Evolutionary conservation across 2,888 invertebrate species (phyloP), one percentile per base, ranked within the genome.

Genomic region (Eilema caniola): DNA sequence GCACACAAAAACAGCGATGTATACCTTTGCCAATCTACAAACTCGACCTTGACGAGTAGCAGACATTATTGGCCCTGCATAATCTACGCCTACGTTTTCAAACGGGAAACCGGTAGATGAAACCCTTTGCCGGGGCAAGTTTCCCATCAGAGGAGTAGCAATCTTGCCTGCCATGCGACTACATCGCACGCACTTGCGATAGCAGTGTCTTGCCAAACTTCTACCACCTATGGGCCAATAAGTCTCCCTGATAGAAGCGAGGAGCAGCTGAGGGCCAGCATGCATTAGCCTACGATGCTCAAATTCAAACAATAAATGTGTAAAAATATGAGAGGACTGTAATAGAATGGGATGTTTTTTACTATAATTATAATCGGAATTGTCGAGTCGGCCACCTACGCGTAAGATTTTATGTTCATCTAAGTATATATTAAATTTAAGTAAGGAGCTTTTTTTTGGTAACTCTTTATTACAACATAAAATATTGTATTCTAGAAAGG

Each of bases 161-260:
- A 57, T 57, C 11, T 57, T 57, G 11, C 57, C 57, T 57, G 57
- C n/a, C 57, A 57, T 57, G 3, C 57, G 25, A 28, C 25, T 60
- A 20, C 60, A 60, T 16, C 25, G 11, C 25, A 60, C 16, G 24
- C 60, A 60, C 14, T 60, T 10, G 3, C 25, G 25, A 12, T 47
- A 47, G 41, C 37, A 60, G 28, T 4, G 16, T 24, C 25, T 60
- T 28, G 60, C 11, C 28, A 60, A 60, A 3, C 28, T 60, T 3
- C 28, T 25, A 60, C 60, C 60, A 10, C 60, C 25, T 14, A 28
- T 28, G 60, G 60, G 60, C 60, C 60, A 60, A 16, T 60, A n/a
- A n/a, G n/a, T n/a, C n/a, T n/a, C n/a, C n/a, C n/a, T n/a, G n/a
- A n/a, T n/a, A n/a, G n/a, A n/a, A 60, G 31, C 31, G 31, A 47